Percentiles rank a stretch among this genome's conserved stretches.
phyloP scores from a whole-genome alignment of 2,797 vertebrate genomes.

The Esox masquinongy region DNA sequence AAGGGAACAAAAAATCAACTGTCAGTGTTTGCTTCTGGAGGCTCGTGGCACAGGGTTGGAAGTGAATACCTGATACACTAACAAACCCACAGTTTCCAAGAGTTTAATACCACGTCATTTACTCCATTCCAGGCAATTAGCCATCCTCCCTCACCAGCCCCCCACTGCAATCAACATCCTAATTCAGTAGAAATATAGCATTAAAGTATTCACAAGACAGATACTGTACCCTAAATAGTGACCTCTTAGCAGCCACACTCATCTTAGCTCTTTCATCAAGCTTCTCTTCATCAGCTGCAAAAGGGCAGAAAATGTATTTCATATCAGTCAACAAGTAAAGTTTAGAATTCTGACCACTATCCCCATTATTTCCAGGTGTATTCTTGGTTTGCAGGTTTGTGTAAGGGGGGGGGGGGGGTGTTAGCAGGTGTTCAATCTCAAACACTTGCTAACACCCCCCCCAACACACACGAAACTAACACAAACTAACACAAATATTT shows the following conservation, averaged over 20 bases:
- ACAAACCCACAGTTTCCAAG: no score
- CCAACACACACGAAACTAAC: neutral
- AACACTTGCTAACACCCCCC: neutral
- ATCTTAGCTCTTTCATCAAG: conserved; percentile 95
- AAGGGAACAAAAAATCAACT: neutral
- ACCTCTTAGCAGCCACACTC: conserved; percentile 95
- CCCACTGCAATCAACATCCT: no score
- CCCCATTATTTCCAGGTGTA: no score
- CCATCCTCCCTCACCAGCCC: no score
- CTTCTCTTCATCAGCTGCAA: conserved; percentile 85
- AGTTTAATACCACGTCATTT: no score
- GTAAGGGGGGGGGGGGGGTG: no score
- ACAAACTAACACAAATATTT: neutral
- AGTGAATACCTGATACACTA: no score
- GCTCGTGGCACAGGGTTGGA: no score
- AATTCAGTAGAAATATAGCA: no score
- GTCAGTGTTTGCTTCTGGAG: neutral
- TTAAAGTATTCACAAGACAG: neutral
- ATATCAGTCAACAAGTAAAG: neutral
- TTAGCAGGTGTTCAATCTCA: neutral
- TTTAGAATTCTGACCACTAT: no score
- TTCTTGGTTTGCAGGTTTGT: neutral
- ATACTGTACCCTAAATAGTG: conserved; percentile 90
- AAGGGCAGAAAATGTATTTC: no score
- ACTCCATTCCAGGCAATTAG: no score